phyloP scores from a whole-genome alignment of 1,140 invertebrate genomes.

The Pentalonia nigronervosa region DNA sequence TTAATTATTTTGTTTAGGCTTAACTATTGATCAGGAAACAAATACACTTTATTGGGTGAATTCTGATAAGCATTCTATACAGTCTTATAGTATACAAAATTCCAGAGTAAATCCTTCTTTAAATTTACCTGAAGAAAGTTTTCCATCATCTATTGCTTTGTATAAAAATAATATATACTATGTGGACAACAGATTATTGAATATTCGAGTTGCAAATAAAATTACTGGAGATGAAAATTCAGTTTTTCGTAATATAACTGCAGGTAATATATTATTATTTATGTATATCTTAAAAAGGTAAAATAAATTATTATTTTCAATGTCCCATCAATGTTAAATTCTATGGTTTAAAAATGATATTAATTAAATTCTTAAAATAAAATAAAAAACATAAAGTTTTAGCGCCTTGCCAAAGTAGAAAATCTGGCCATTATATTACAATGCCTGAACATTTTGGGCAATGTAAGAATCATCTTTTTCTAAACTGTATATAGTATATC shows the following conservation, averaged over 20 bases:
- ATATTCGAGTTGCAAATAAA: conserved; percentile 70
- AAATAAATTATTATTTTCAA: not conserved
- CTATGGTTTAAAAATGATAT: not conserved
- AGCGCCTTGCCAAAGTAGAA: no score
- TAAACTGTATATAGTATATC: no score
- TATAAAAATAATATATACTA: conserved; percentile 70
- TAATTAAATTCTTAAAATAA: not conserved
- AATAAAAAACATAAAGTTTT: no score
- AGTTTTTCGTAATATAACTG: conserved; percentile 64
- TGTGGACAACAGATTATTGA: conserved; percentile 68
- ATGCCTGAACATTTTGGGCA: no score
- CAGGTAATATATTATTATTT: not conserved
- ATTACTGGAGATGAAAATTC: conserved; percentile 63
- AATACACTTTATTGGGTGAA: conserved; percentile 78
- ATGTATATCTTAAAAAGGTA: not conserved
- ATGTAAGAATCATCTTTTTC: no score
- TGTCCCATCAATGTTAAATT: not conserved
- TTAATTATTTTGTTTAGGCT: conserved; percentile 64
- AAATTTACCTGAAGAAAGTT: conserved; percentile 61
- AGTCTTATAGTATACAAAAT: conserved; percentile 70
- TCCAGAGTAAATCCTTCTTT: conserved; percentile 65
- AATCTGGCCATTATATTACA: no score
- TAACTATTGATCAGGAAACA: conserved; percentile 70
- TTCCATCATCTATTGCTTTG: conserved; percentile 69
- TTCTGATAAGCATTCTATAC: conserved; percentile 69